A percentile compares a stretch with the other conserved stretches of the same genome.
Conservation (phyloP, 30 jellyfish, hydroid and myxozoan species). For the Turritopsis rubra region DNA sequence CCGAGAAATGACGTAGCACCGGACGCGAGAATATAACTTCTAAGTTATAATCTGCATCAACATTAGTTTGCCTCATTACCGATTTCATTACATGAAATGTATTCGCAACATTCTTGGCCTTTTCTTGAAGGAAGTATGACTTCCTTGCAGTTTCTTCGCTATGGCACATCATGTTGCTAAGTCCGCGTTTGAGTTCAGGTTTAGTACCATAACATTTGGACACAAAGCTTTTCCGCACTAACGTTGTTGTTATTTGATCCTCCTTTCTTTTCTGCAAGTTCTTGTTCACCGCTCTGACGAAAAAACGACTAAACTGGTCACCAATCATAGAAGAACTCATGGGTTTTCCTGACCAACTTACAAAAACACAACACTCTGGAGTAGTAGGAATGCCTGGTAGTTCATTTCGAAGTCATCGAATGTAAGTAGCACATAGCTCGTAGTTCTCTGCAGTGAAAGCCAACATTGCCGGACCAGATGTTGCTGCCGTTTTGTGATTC, state of each 20-base stretch:
- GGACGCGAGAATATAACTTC: too few relatives aligned
- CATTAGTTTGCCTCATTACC: not conserved
- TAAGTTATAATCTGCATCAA: not conserved
- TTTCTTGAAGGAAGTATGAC: constrained; percentile 8
- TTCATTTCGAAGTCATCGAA: not conserved
- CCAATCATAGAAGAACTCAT: constrained; percentile 5
- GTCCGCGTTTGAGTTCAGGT: not conserved
- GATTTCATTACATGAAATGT: not conserved
- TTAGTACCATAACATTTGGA: not conserved
- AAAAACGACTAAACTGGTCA: not conserved
- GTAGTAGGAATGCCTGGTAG: not conserved
- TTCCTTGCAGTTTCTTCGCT: constrained; percentile 2
- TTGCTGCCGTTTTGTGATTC: constrained; percentile 5
- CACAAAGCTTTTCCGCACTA: not conserved
- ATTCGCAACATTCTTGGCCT: not conserved
- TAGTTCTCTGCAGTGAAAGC: not conserved
- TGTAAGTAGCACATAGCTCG: not conserved
- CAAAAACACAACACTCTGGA: not conserved
- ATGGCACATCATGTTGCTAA: constrained; percentile 2
- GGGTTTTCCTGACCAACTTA: constrained; percentile 5
- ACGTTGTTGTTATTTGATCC: not conserved
- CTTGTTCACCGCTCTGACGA: not conserved
- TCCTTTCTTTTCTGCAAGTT: not conserved
- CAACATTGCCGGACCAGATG: constrained; percentile 3
- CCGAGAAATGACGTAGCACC: too few relatives aligned